A percentile compares a stretch with the other conserved stretches of the same genome.
phyloP scores from a whole-genome alignment of 2,113 vertebrate genomes.

The Paraplagusia blochii region DNA sequence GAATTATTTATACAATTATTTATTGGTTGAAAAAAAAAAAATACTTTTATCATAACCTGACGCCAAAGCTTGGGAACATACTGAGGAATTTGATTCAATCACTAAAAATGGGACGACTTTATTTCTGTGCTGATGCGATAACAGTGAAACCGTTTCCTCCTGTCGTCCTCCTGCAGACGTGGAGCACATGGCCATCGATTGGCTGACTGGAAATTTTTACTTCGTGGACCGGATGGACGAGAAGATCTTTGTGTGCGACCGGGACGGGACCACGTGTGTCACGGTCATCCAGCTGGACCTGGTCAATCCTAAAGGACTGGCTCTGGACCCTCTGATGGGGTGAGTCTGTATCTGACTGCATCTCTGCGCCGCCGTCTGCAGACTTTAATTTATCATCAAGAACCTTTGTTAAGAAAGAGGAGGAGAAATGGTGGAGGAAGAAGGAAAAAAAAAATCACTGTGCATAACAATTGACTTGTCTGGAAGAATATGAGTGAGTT shows the following conservation, averaged over 20 bases:
- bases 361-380: constrained; percentile 7
- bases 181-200: constrained; percentile 91
- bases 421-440: constrained; percentile 2
- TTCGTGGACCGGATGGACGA: constrained; percentile 86
- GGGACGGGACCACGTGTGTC: constrained; percentile 82
- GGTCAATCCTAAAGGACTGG: constrained; percentile 88
- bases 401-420: constrained; percentile 22
- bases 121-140: background rate
- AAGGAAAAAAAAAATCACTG: constrained; percentile 12
- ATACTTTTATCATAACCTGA: too few relatives aligned
- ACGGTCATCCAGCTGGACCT: constrained; percentile 91
- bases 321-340: constrained; percentile 91
- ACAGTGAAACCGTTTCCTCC: background rate
- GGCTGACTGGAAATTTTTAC: constrained; percentile 94
- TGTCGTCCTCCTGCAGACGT: constrained; percentile 77
- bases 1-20: too few relatives aligned
- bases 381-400: constrained; percentile 43
- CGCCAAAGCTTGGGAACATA: too few relatives aligned
- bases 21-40: too few relatives aligned
- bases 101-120: too few relatives aligned
- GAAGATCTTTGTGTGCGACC: constrained; percentile 89
- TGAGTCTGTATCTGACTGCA: constrained; percentile 69
- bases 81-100: too few relatives aligned
- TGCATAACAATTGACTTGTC: constrained; percentile 42
- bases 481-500: constrained; percentile 32